Evolutionary conservation across 1,140 invertebrate species (phyloP).

Genomic region (Episyrphus balteatus): DNA sequence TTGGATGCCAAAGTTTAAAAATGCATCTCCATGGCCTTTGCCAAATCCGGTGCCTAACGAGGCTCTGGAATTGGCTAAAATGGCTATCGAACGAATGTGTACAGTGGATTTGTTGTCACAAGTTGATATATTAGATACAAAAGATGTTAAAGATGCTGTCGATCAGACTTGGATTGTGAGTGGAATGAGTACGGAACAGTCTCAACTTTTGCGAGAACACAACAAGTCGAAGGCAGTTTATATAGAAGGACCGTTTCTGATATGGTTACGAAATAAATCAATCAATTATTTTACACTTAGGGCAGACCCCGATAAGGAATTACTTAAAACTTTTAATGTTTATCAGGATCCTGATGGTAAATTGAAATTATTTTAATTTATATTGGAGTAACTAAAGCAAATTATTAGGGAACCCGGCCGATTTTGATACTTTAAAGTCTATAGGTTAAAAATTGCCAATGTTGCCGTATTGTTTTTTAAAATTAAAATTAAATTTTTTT

Average conservation of each 20-base stretch:
- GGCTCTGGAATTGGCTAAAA: slow-evolving; percentile 64
- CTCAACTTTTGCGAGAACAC: slow-evolving; percentile 60
- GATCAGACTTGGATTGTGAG: slow-evolving; percentile 93
- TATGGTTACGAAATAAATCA: slow-evolving; percentile 64
- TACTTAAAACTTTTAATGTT: slow-evolving; percentile 18
- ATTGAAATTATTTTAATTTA: not conserved
- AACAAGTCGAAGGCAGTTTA: slow-evolving; percentile 57
- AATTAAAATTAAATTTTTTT: too few relatives aligned
- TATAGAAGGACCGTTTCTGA: slow-evolving; percentile 77
- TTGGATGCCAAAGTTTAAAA: slow-evolving; percentile 96
- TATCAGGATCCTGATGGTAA: slow-evolving; percentile 45
- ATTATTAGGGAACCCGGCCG: too few relatives aligned
- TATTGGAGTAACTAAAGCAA: too few relatives aligned
- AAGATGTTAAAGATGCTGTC: slow-evolving; percentile 58
- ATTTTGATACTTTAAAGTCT: too few relatives aligned
- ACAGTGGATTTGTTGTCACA: slow-evolving; percentile 69
- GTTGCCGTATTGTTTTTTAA: too few relatives aligned
- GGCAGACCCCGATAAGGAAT: slow-evolving; percentile 45
- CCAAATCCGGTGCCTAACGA: slow-evolving; percentile 64
- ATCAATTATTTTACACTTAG: slow-evolving; percentile 81
- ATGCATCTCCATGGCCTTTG: slow-evolving; percentile 80
- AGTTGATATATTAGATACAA: slow-evolving; percentile 57
- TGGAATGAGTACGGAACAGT: slow-evolving; percentile 71
- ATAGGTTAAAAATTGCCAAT: too few relatives aligned
- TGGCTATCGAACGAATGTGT: slow-evolving; percentile 78